These are phyloP conservation scores for Grapholita molesta DNA, from an alignment of 1,140 invertebrate genomes.

Conservation along the genomic window DNA sequence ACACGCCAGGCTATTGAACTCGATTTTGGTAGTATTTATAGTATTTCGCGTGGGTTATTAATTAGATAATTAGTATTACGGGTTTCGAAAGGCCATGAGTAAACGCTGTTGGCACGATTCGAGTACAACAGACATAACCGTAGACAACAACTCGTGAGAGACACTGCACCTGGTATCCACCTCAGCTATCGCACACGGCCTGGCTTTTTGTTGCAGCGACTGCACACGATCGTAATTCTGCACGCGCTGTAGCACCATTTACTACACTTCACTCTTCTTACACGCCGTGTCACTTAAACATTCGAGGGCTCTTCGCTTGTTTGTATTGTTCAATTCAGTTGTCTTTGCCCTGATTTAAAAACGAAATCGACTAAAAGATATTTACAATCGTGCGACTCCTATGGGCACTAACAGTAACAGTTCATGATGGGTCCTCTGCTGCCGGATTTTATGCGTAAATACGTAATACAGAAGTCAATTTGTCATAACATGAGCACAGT, in stretches of 20 bases:
- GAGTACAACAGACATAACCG: not conserved
- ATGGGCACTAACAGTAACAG: not conserved
- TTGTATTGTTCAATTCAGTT: not conserved
- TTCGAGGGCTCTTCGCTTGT: not conserved
- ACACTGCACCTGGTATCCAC: not conserved
- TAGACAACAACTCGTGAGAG: not conserved
- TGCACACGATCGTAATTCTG: not conserved
- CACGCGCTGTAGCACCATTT: not conserved
- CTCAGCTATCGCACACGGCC: not conserved
- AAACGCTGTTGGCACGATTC: not conserved
- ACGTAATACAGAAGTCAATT: slow-evolving; percentile 14
- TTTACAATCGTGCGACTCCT: not conserved
- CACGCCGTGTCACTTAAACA: not conserved
- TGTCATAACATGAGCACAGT: slow-evolving; percentile 4
- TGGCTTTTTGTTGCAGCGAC: not conserved
- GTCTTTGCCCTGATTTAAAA: not conserved
- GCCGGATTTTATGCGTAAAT: not conserved
- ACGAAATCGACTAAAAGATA: too few relatives aligned
- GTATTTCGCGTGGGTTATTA: not conserved
- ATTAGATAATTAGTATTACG: too few relatives aligned
- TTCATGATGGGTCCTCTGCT: not conserved
- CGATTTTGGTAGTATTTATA: slow-evolving; percentile 2
- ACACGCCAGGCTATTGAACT: slow-evolving; percentile 1
- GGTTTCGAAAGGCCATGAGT: not conserved
- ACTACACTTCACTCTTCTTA: not conserved